Conservation (phyloP, 2,113 vertebrate genomes). For the Vulpes vulpes region DNA sequence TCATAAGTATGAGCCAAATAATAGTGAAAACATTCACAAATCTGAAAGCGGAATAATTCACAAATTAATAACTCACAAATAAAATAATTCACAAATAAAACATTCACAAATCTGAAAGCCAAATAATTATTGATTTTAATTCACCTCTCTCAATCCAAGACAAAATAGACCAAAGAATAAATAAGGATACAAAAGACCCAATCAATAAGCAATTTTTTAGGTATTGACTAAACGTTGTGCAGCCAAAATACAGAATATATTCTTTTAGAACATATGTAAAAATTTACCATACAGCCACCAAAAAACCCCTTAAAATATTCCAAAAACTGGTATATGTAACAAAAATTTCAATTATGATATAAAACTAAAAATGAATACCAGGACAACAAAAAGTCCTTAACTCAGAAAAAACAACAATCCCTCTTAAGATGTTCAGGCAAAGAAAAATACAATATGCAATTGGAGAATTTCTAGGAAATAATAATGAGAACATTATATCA, state of each 20-base stretch:
- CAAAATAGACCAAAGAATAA: not conserved
- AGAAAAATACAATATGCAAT: not conserved
- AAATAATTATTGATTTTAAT: not conserved
- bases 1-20: not conserved
- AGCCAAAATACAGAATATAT: not conserved
- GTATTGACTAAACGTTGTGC: not conserved
- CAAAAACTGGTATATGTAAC: not conserved
- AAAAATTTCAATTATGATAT: not conserved
- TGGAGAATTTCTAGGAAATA: not conserved
- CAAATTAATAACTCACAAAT: too few species aligned
- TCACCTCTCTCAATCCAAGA: not conserved
- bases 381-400: not conserved
- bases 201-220: not conserved
- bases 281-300: not conserved
- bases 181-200: not conserved
- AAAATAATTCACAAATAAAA: not conserved
- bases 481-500: not conserved
- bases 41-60: not conserved
- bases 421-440: not conserved
- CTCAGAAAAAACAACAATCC: not conserved
- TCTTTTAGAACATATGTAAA: not conserved
- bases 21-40: not conserved
- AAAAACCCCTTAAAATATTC: not conserved
- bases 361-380: not conserved
- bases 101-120: not conserved